phyloP scores from a whole-genome alignment of 2,113 vertebrate species.

The Pangasianodon hypophthalmus region DNA sequence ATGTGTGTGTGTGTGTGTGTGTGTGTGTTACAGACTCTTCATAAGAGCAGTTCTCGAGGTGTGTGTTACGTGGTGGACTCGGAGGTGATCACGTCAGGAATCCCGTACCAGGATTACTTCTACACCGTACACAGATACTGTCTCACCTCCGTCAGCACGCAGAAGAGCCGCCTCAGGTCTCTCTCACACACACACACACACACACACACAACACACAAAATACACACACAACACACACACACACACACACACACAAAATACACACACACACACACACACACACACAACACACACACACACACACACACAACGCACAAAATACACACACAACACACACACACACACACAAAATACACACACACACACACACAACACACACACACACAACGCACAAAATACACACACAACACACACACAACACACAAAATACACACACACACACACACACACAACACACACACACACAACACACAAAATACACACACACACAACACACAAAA shows the following conservation, averaged over 20 bases:
- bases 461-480: too few relatives aligned
- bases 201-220: not conserved
- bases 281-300: constrained; percentile 17
- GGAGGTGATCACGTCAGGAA: constrained; percentile 88
- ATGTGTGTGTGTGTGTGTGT: constrained; percentile 26
- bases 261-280: not conserved
- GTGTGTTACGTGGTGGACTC: constrained; percentile 86
- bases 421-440: too few relatives aligned
- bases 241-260: too few relatives aligned
- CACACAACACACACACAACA: constrained; percentile 4
- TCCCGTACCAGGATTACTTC: constrained; percentile 94
- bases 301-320: not conserved
- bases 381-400: not conserved
- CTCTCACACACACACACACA: not conserved
- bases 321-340: too few relatives aligned
- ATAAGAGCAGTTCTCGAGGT: constrained; percentile 76
- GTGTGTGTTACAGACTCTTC: constrained; percentile 67
- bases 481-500: not conserved
- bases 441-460: too few relatives aligned
- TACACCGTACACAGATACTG: constrained; percentile 90
- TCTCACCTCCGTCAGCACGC: constrained; percentile 81
- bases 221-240: too few relatives aligned
- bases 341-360: too few relatives aligned
- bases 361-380: not conserved
- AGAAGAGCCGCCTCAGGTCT: constrained; percentile 87